Base-by-base conservation (phyloP, 35 echinoderm and acorn worm genomes). In the Patiria miniata region DNA sequence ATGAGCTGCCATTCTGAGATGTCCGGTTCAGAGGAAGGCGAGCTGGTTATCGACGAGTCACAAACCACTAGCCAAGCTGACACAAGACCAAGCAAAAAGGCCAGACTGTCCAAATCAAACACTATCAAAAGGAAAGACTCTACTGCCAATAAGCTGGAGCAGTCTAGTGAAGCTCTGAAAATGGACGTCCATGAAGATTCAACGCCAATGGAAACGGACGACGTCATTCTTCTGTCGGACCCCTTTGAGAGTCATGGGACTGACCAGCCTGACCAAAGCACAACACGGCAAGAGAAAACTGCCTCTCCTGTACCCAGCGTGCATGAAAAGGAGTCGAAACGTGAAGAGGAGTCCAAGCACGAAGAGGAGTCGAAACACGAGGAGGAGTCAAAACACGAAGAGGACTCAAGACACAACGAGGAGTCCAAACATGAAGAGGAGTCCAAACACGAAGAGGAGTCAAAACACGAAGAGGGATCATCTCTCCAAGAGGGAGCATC, bases 1-100 rank as follows among this genome's bases (percentile, higher is more conserved):
- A 52, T 73, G 68, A 77, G 61, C 44, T 76, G 34, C n/a, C 40
- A 77, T 39, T 86, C 84, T 40, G 84, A 44, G 19, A 52, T 80
- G 78, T 80, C 87, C 14, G 87, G 80, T 61, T 89, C 90, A 8
- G 90, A 86, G 85, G 90, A 85, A 12, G 52, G 78, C 8, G 83
- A 91, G 37, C 77, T 91, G 8, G 83, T 91, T 32, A 91, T 91
- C 21, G 90, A 84, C 37, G 57, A 59, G 53, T 37, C 2, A 10
- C 37, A 38, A 36, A 51, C 22, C 29, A 36, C 4, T 18, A 36
- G 61, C n/a, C 4, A 69, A 69, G 33, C 8, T 4, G n/a, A 23
- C 4, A 28, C 61, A 4, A 69, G 17, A 69, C 34, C 26, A 12
- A 47, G 42, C 42, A 47, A 47, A 12, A 16, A 28, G 0, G 1